phyloP scores from a whole-genome alignment of 2,113 vertebrate species.

The cat (Felis catus) region F.catus_Fca126_mat1.0 CM031427.1:13013501-13014000 shows the following conservation, averaged over 20 bases:
- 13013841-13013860: neutral
- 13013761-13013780: neutral
- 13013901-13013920: neutral
- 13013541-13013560: neutral
- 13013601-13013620: neutral
- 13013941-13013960: neutral
- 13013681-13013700: neutral
- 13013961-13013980: neutral
- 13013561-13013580: neutral
- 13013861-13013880: neutral
- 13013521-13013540: neutral
- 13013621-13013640: neutral
- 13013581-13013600: neutral
- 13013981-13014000: constrained; percentile 11
- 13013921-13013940: neutral
- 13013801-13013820: neutral
- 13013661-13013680: neutral
- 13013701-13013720: neutral
- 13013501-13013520: neutral
- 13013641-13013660: neutral
- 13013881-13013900: neutral
- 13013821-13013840: neutral
- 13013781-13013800: neutral
- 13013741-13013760: neutral
- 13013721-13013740: neutral